Evolutionary conservation across 2,888 invertebrate genomes (phyloP).

Genomic region (Allophyes oxyacanthae): DNA sequence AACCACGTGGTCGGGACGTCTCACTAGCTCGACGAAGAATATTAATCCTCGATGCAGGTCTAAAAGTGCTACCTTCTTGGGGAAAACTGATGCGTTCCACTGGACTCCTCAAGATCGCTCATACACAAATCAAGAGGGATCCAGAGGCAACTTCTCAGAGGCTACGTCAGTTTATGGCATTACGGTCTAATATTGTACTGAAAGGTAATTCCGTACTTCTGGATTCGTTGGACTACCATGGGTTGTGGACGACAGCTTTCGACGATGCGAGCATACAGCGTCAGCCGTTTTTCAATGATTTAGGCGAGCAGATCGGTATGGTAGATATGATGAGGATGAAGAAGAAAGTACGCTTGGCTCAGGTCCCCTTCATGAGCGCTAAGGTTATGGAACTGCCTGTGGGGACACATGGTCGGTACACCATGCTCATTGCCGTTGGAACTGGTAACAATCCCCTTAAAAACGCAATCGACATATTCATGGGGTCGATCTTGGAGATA

Average conservation of each 20-base stretch:
- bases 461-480: constrained; percentile 46
- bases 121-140: constrained; percentile 41
- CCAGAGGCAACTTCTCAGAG: constrained; percentile 23
- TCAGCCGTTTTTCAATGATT: constrained; percentile 61
- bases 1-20: constrained; percentile 53
- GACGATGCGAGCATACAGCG: constrained; percentile 40
- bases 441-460: constrained; percentile 42
- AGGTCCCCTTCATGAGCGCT: constrained; percentile 53
- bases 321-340: constrained; percentile 61
- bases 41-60: constrained; percentile 47
- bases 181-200: constrained; percentile 27
- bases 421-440: constrained; percentile 57
- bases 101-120: constrained; percentile 35
- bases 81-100: constrained; percentile 1
- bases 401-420: constrained; percentile 57
- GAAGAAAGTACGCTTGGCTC: constrained; percentile 55
- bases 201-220: constrained; percentile 56
- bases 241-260: constrained; percentile 61
- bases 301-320: constrained; percentile 50
- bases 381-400: constrained; percentile 65
- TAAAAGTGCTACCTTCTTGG: constrained; percentile 50
- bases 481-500: constrained; percentile 52
- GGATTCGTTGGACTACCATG: constrained; percentile 58
- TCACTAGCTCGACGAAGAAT: constrained; percentile 38
- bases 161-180: constrained; percentile 34